phyloP scores from a whole-genome alignment of 2,797 vertebrate species.

The Cyprinella venusta region DNA sequence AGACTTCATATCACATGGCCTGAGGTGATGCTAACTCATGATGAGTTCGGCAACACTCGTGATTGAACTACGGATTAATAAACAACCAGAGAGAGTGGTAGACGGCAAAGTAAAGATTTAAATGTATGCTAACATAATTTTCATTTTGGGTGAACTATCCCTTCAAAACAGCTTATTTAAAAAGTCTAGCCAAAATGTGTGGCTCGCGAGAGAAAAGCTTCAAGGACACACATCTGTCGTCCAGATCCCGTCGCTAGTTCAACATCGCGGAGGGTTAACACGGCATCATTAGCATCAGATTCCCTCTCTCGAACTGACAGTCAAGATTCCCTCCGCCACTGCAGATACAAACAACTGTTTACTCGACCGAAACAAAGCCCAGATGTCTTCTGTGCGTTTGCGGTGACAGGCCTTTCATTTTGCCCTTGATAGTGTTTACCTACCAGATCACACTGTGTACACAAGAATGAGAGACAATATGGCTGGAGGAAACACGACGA shows the following conservation, averaged over 20 bases:
- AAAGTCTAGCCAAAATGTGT: not conserved
- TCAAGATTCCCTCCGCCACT: constrained; percentile 31
- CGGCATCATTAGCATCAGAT: constrained; percentile 34
- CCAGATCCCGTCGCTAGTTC: constrained; percentile 16
- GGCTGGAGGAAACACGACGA: not conserved
- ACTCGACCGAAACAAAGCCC: constrained; percentile 44
- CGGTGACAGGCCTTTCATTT: constrained; percentile 58
- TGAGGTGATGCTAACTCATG: not conserved
- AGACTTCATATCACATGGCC: constrained; percentile 21
- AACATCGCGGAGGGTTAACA: constrained; percentile 42
- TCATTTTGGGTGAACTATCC: too few relatives aligned
- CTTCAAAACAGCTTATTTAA: not conserved
- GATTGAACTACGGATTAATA: constrained; percentile 1
- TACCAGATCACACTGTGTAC: constrained; percentile 17
- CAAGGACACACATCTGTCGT: constrained; percentile 4
- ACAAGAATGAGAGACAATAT: constrained; percentile 1
- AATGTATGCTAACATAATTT: not conserved
- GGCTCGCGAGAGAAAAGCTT: not conserved
- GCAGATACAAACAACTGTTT: constrained; percentile 40
- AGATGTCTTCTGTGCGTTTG: constrained; percentile 35
- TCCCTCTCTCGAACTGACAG: constrained; percentile 27
- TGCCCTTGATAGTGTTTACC: constrained; percentile 59
- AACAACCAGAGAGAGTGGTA: not conserved
- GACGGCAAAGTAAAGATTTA: not conserved
- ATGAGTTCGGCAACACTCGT: constrained; percentile 12